Percentiles rank a stretch among this genome's conserved stretches.
phyloP scores from a whole-genome alignment of 2,797 vertebrate genomes.

The Enteromius trimaculatus region DNA sequence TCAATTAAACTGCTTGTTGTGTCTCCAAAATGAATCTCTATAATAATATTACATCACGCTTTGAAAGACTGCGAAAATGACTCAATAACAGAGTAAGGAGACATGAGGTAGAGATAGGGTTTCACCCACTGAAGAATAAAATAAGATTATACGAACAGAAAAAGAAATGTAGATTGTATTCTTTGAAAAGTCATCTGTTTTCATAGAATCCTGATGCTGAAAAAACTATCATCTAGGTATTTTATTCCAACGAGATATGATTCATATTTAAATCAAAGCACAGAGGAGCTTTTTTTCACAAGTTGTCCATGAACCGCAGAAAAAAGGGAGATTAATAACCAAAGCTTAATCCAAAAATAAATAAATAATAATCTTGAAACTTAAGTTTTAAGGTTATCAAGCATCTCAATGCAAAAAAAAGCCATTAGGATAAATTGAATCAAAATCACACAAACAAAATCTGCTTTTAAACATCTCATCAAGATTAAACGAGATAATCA shows the following conservation, averaged over 20 bases:
- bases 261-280: constrained; percentile 6
- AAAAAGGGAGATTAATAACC: constrained; percentile 1
- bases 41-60: constrained; percentile 37
- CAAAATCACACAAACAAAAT: constrained; percentile 2
- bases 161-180: not conserved
- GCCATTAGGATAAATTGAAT: not conserved
- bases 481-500: constrained; percentile 15
- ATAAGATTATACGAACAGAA: constrained; percentile 10
- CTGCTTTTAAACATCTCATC: not conserved
- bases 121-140: constrained; percentile 20
- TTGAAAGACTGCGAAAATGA: constrained; percentile 26
- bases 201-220: constrained; percentile 22
- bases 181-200: constrained; percentile 14
- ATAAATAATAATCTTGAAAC: not conserved
- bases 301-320: not conserved
- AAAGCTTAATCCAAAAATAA: not conserved
- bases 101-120: constrained; percentile 13
- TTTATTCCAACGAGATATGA: not conserved
- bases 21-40: constrained; percentile 36
- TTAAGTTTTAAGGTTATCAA: not conserved
- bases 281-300: not conserved
- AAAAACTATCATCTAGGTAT: constrained; percentile 23
- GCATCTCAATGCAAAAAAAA: constrained; percentile 16
- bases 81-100: constrained; percentile 31
- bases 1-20: constrained; percentile 51